Evolutionary conservation across 30 jellyfish, hydroid and myxozoan species (phyloP), one percentile per base, ranked within the genome.

Genomic region (Cassiopea xamachana): DNA sequence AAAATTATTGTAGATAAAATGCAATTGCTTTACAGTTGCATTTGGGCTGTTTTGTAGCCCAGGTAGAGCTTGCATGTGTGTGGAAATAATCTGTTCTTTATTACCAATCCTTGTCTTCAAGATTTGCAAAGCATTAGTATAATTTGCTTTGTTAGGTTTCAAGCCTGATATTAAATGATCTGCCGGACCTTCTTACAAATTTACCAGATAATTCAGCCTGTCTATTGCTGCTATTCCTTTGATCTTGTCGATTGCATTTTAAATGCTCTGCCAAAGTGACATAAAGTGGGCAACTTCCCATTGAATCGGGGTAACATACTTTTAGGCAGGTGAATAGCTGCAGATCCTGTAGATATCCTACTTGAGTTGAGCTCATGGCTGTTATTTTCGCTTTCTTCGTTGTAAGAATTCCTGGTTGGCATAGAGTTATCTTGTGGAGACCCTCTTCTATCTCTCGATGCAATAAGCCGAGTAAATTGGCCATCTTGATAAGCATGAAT

Each of bases 161-260:
- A 73, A 15, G 18, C 82, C 61, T 47, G 19, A 7, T 12, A 73
- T 15, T 15, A 15, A 51, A 8, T 18, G 59, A 73, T 44, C 6
- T 47, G 82, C 82, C 58, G 59, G 82, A 15, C 82, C 82, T 73
- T 73, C 82, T 73, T 13, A 39, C 16, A 47, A 19, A 39, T 44
- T 39, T 8, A 73, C 7, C 18, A 73, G 18, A 15, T 73, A 17
- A 19, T 73, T 73, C 58, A 73, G 61, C 16, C 27, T 73, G 58
- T 73, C 47, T 13, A 39, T 18, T 44, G 18, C 82, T 8, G 82
- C 55, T 17, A 73, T 44, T 15, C 6, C n/a, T 73, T 73, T 58
- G 61, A 13, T 73, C 27, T 7, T 39, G 27, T 73, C 55, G 2
- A 73, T 47, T 8, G 82, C 59, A n/a, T 39, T 8, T 39, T 73